Evolutionary conservation across 2,888 invertebrate genomes (phyloP).

Genomic region (Eumacrocentrus americanus): DNA sequence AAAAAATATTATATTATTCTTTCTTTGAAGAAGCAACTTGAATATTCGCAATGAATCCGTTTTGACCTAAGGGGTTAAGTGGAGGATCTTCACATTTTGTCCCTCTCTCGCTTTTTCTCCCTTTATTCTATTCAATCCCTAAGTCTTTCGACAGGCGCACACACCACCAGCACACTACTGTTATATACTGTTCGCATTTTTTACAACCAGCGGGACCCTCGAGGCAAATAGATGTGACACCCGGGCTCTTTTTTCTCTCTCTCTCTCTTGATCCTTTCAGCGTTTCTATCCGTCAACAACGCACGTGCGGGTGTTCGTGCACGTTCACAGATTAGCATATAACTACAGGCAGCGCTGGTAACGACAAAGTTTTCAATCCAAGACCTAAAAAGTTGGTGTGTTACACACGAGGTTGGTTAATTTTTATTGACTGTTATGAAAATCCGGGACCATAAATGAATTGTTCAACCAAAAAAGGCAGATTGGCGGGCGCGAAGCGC

Average conservation of each 20-base stretch:
- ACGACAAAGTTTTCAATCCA: background rate
- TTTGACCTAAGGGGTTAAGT: conserved; percentile 2
- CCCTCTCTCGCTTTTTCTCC: background rate
- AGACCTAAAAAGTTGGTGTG: no score
- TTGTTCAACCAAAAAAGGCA: conserved; percentile 16
- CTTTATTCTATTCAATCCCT: background rate
- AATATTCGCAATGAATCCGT: no score
- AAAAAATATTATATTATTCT: no score
- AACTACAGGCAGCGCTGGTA: no score
- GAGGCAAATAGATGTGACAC: conserved; percentile 8
- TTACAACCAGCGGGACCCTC: background rate
- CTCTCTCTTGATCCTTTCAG: background rate
- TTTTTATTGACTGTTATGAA: background rate
- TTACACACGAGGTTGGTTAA: no score
- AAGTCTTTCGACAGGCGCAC: background rate
- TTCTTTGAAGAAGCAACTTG: no score
- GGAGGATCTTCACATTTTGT: background rate
- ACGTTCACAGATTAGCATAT: conserved; percentile 1
- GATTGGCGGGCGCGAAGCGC: no score
- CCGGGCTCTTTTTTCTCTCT: background rate
- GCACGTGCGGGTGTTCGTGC: background rate
- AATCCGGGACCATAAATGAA: conserved; percentile 14
- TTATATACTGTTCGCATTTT: background rate
- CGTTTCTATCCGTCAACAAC: background rate
- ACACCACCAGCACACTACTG: background rate